A percentile compares a stretch with the other conserved stretches of the same genome.
These are phyloP conservation scores for Paragorgia papillata DNA, from an alignment of 92 coral and sea anemone genomes.

Conservation along the genomic window DNA sequence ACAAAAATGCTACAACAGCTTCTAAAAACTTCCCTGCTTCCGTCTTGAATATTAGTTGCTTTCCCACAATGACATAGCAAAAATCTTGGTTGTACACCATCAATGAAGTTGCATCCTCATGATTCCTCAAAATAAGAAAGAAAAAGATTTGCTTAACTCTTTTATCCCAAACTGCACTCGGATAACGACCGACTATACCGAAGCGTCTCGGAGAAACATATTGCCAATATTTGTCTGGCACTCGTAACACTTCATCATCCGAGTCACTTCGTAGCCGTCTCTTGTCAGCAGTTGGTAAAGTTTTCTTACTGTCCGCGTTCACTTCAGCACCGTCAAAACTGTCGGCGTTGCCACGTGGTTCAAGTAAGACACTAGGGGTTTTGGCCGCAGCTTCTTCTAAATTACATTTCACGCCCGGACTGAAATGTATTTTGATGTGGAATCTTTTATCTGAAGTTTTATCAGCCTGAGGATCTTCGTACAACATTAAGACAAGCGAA, in stretches of 20 bases:
- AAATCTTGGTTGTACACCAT: too few relatives aligned
- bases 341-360: background rate
- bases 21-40: too few relatives aligned
- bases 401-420: constrained; percentile 67
- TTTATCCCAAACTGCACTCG: too few relatives aligned
- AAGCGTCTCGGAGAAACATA: background rate
- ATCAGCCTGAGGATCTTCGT: constrained; percentile 95
- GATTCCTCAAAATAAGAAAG: too few relatives aligned
- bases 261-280: background rate
- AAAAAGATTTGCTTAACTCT: too few relatives aligned
- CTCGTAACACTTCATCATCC: background rate
- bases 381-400: constrained; percentile 21
- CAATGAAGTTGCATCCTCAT: too few relatives aligned
- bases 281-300: background rate
- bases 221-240: background rate
- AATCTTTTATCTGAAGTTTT: constrained; percentile 73
- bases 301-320: background rate
- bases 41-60: too few relatives aligned
- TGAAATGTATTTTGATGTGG: constrained; percentile 89
- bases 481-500: constrained; percentile 89
- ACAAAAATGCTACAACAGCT: too few relatives aligned
- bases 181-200: constrained; percentile 21
- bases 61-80: too few relatives aligned
- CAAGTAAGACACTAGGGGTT: too few relatives aligned
- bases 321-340: background rate